phyloP scores from a whole-genome alignment of 37 sponge, comb jelly and placozoan species.

The Lycopodina hypogea region DNA sequence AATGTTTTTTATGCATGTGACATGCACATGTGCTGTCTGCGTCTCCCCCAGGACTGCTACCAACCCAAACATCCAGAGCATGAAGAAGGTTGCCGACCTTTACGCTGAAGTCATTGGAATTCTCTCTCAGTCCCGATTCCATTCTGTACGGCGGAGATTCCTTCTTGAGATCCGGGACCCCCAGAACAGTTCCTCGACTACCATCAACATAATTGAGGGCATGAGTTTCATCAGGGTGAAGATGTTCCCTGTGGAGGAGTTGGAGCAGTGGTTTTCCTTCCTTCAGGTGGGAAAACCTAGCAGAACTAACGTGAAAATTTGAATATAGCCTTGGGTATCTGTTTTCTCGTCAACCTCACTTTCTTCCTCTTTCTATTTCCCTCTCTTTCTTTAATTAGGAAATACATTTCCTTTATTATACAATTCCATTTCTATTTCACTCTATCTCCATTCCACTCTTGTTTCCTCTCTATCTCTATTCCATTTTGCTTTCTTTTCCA shows the following conservation, averaged over 20 bases:
- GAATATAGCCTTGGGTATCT: no score
- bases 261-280: slow-evolving; percentile 92
- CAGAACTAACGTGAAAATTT: not conserved
- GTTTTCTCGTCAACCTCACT: no score
- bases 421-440: no score
- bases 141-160: slow-evolving; percentile 77
- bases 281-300: slow-evolving; percentile 85
- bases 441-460: no score
- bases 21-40: no score
- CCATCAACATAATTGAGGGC: slow-evolving; percentile 86
- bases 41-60: slow-evolving; percentile 14
- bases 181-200: slow-evolving; percentile 49
- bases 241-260: slow-evolving; percentile 96
- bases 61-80: slow-evolving; percentile 83
- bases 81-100: slow-evolving; percentile 88
- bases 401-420: no score
- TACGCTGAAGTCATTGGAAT: slow-evolving; percentile 98
- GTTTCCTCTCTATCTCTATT: no score
- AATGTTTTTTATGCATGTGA: no score
- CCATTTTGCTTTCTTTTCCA: no score
- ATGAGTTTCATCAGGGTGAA: slow-evolving; percentile 92
- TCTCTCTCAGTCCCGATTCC: slow-evolving; percentile 87
- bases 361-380: no score
- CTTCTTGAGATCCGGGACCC: slow-evolving; percentile 71
- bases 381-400: no score